Evolutionary conservation across 2,797 vertebrate species (phyloP).

Genomic region (Miichthys miiuy): DNA sequence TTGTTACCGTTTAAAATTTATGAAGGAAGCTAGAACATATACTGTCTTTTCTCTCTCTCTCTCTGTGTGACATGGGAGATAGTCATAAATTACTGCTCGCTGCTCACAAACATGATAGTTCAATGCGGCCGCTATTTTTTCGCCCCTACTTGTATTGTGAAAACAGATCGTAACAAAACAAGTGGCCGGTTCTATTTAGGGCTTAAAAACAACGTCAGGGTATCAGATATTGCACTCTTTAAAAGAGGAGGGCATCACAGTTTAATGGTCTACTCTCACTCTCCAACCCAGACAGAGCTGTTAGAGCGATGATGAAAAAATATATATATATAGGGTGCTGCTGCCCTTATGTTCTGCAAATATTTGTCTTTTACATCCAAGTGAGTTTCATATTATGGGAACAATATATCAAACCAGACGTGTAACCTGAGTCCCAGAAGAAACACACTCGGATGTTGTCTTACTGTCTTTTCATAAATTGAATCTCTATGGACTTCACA

Average conservation of each 20-base stretch:
- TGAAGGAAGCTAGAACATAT: constrained; percentile 8
- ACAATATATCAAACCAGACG: constrained; percentile 38
- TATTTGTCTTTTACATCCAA: constrained; percentile 48
- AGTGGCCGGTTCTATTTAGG: constrained; percentile 47
- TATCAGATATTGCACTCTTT: constrained; percentile 35
- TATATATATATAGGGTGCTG: constrained; percentile 6
- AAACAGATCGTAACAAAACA: constrained; percentile 62
- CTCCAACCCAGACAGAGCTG: constrained; percentile 20
- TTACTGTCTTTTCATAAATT: constrained; percentile 8
- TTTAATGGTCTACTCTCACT: constrained; percentile 4
- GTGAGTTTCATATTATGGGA: constrained; percentile 33
- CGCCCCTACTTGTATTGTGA: constrained; percentile 41
- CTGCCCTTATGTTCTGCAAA: constrained; percentile 33
- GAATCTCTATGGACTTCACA: constrained; percentile 22
- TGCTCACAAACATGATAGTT: constrained; percentile 53
- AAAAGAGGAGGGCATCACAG: constrained; percentile 4
- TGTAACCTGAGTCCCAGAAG: constrained; percentile 45
- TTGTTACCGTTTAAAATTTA: constrained; percentile 28
- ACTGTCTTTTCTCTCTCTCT: background rate
- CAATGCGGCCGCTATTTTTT: constrained; percentile 52
- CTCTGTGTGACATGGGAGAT: background rate
- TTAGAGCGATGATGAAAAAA: background rate
- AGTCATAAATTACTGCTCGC: constrained; percentile 33
- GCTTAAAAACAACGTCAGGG: constrained; percentile 49
- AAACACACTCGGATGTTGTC: constrained; percentile 38